phyloP scores from a whole-genome alignment of 2,797 vertebrate species.

The Hypotaenidia philippensis region DNA sequence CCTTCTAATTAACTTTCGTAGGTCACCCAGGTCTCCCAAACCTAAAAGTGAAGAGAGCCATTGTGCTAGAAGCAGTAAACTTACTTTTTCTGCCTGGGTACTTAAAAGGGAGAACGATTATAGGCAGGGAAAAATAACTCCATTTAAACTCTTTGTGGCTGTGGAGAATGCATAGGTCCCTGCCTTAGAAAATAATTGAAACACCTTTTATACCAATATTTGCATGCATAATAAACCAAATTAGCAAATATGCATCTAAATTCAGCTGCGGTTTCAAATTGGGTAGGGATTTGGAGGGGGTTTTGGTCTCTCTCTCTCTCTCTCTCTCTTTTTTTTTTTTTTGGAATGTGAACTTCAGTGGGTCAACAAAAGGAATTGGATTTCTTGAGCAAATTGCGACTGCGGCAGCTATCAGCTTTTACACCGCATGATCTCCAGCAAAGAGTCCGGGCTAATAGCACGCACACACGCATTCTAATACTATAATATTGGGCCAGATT shows the following conservation, averaged over 20 bases:
- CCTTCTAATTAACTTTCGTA: conserved; percentile 99
- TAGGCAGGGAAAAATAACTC: conserved; percentile 99
- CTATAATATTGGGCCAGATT: conserved; percentile 63
- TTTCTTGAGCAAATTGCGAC: conserved; percentile 75
- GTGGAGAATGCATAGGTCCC: conserved; percentile 94
- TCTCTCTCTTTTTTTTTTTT: neutral
- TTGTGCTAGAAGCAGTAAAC: conserved; percentile 99
- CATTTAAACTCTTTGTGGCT: conserved; percentile 98
- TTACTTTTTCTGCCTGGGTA: conserved; percentile 98
- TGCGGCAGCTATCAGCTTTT: conserved; percentile 70
- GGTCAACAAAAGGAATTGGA: conserved; percentile 73
- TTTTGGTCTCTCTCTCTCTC: neutral
- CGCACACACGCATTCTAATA: conserved; percentile 17
- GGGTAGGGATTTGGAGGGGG: neutral
- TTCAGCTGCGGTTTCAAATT: conserved; percentile 76
- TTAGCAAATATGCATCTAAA: conserved; percentile 83
- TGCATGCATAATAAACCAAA: conserved; percentile 85
- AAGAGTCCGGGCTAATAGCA: conserved; percentile 44
- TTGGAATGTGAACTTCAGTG: conserved; percentile 66
- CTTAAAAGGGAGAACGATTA: conserved; percentile 99
- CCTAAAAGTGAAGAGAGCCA: conserved; percentile 99
- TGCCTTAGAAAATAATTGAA: conserved; percentile 88
- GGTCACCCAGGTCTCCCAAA: conserved; percentile 99
- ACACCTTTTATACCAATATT: conserved; percentile 87
- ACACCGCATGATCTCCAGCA: conserved; percentile 43